Conservation (phyloP, 2,113 vertebrate species). For the Gallinago undulata region DNA sequence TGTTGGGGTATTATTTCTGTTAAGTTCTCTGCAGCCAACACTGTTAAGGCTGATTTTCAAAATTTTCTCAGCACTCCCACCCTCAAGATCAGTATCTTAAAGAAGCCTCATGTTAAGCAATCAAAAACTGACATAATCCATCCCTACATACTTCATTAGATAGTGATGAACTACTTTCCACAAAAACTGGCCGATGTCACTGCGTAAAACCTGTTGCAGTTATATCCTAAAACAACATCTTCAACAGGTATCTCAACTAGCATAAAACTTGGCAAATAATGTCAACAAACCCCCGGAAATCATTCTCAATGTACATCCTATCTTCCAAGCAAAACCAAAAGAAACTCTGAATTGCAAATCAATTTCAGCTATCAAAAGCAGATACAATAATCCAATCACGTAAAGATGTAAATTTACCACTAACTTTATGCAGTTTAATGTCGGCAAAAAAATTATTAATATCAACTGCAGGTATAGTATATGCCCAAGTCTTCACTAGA, state of each 20-base stretch:
- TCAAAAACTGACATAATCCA: background rate
- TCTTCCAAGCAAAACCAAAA: background rate
- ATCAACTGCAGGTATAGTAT: background rate
- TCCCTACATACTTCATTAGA: background rate
- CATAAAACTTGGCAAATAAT: background rate
- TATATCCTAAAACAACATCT: background rate
- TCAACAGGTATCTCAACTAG: background rate
- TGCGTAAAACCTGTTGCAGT: background rate
- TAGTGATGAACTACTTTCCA: background rate
- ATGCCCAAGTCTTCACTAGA: background rate
- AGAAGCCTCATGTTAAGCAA: background rate
- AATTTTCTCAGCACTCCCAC: background rate
- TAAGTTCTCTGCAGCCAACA: background rate
- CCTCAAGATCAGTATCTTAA: background rate
- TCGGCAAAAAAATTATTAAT: background rate
- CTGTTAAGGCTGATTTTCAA: background rate
- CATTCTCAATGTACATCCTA: background rate
- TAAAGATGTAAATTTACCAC: background rate
- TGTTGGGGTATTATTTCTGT: background rate
- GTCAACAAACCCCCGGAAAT: background rate
- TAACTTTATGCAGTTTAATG: background rate
- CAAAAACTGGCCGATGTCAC: background rate
- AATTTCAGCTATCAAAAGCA: background rate
- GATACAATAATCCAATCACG: background rate
- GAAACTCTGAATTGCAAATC: background rate